Percentiles rank a stretch among this genome's conserved stretches.
phyloP scores from a whole-genome alignment of 2,113 vertebrate genomes.

The Aptenodytes patagonicus region DNA sequence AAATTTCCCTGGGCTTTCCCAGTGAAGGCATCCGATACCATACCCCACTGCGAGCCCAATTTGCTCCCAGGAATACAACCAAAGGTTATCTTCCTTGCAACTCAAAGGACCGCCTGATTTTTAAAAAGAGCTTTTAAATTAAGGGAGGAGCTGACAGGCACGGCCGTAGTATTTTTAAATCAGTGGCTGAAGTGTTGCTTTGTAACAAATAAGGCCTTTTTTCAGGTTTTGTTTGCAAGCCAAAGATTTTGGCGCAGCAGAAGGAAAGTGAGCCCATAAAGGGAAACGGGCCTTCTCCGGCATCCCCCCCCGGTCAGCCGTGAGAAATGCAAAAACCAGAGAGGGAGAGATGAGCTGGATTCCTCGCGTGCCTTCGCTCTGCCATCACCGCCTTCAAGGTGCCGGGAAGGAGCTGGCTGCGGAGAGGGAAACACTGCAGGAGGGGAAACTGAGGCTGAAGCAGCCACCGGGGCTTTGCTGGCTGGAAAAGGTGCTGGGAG shows the following conservation, averaged over 20 bases:
- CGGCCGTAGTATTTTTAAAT: neutral
- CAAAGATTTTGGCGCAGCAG: rapidly evolving
- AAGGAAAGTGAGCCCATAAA: neutral
- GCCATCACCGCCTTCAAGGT: neutral
- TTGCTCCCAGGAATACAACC: neutral
- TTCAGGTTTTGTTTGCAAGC: neutral
- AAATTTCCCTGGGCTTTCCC: conserved; percentile 41
- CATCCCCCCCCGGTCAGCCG: neutral
- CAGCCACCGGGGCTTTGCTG: neutral
- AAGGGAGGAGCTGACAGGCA: neutral
- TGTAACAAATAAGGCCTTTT: neutral
- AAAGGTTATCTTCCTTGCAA: neutral
- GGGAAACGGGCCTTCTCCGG: neutral
- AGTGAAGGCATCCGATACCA: neutral
- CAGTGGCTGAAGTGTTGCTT: neutral
- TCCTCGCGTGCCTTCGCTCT: neutral
- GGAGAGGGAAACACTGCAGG: neutral
- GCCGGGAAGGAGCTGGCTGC: neutral
- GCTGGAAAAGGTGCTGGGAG: neutral
- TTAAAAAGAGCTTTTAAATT: neutral
- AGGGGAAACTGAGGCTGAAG: neutral
- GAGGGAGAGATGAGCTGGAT: neutral
- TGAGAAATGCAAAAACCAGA: neutral
- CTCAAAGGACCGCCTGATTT: neutral
- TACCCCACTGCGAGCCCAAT: neutral